Percentiles rank a stretch among this genome's conserved stretches.
phyloP scores from a whole-genome alignment of 2,797 vertebrate genomes.

The Propithecus perrieri region DNA sequence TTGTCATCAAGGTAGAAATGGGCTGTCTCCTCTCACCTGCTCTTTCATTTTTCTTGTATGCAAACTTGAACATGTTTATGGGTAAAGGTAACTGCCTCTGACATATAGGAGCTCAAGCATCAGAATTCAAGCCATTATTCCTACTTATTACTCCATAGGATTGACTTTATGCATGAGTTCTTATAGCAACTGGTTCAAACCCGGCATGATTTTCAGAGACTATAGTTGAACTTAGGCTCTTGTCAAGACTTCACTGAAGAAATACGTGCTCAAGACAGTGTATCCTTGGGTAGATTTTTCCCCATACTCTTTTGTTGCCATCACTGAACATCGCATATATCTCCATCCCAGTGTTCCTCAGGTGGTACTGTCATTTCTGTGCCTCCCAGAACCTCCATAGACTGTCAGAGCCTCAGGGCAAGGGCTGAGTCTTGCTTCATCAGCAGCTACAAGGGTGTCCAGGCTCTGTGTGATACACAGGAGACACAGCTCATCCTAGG shows the following conservation, averaged over 20 bases:
- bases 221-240: background rate
- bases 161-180: background rate
- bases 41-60: background rate
- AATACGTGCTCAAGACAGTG: background rate
- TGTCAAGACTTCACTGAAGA: background rate
- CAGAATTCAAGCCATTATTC: background rate
- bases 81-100: background rate
- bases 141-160: background rate
- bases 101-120: background rate
- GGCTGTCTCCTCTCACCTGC: background rate
- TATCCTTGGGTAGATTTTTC: background rate
- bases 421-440: background rate
- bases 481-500: background rate
- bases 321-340: background rate
- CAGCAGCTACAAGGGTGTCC: background rate
- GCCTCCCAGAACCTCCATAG: background rate
- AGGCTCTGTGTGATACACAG: background rate
- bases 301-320: background rate
- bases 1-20: too few species aligned
- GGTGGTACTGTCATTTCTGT: too few species aligned
- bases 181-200: background rate
- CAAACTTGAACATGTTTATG: background rate
- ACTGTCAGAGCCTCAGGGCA: background rate
- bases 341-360: rapidly evolving
- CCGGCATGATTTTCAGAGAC: background rate